Conservation (phyloP, 2,888 invertebrate genomes). For the Phaedon cochleariae region DNA sequence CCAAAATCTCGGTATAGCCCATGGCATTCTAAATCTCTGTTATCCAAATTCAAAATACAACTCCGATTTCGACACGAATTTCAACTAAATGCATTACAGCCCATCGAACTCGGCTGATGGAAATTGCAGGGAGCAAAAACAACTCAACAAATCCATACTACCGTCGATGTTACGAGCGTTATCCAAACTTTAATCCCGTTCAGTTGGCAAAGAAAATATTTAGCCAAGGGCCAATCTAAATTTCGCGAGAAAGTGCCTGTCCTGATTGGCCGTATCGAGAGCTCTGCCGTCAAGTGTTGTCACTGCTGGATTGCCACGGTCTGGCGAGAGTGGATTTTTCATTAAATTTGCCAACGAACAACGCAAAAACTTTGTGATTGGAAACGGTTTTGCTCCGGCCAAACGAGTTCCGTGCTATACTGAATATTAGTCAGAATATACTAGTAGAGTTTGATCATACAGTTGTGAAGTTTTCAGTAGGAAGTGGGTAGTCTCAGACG, state of each 20-base stretch:
- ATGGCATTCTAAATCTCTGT: too few species aligned
- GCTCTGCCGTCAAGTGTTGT: constrained; percentile 57
- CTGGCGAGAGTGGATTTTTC: constrained; percentile 57
- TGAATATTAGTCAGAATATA: too few species aligned
- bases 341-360: constrained; percentile 45
- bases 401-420: not conserved
- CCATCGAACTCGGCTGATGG: too few species aligned
- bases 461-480: not conserved
- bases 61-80: too few species aligned
- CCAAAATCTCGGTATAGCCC: too few species aligned
- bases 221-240: constrained; percentile 65
- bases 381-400: constrained; percentile 18
- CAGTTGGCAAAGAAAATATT: constrained; percentile 65
- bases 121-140: too few species aligned
- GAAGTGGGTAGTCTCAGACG: not conserved
- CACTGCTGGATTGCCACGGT: constrained; percentile 58
- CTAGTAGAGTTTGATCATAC: not conserved
- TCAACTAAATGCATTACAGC: too few species aligned
- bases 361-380: constrained; percentile 36
- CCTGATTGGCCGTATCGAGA: constrained; percentile 60
- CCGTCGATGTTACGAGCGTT: constrained; percentile 51
- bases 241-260: constrained; percentile 59
- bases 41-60: too few species aligned
- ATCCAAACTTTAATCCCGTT: constrained; percentile 62
- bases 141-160: constrained; percentile 52